Conservation (phyloP, 2,113 vertebrate genomes). For the Rhinichthys klamathensis region DNA sequence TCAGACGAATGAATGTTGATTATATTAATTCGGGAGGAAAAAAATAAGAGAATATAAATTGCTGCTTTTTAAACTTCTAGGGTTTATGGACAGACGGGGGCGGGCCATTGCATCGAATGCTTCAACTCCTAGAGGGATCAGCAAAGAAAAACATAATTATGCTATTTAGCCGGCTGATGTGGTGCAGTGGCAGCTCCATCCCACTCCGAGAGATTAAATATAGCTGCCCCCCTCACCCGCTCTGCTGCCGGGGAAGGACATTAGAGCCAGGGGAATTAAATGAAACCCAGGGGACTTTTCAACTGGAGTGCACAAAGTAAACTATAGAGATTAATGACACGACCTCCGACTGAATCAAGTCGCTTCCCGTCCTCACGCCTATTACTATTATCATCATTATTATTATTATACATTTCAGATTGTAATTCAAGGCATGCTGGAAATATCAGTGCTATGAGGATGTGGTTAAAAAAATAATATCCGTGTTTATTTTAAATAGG, state of each 20-base stretch:
- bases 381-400: conserved; percentile 42
- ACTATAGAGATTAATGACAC: conserved; percentile 80
- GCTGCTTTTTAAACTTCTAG: conserved; percentile 44
- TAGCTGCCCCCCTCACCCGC: conserved; percentile 62
- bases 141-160: conserved; percentile 73
- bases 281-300: conserved; percentile 77
- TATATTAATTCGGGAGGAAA: conserved; percentile 20
- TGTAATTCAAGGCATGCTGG: not conserved
- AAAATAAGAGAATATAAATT: conserved; percentile 47
- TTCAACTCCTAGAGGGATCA: conserved; percentile 65
- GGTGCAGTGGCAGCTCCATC: conserved; percentile 74
- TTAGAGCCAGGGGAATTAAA: conserved; percentile 78
- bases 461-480: not conserved
- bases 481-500: not conserved
- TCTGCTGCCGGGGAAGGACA: conserved; percentile 71
- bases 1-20: conserved; percentile 58
- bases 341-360: conserved; percentile 70
- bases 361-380: conserved; percentile 56
- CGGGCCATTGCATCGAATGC: conserved; percentile 68
- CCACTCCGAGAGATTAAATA: conserved; percentile 77
- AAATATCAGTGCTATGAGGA: not conserved
- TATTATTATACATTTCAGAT: conserved; percentile 14
- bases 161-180: conserved; percentile 78
- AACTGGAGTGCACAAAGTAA: conserved; percentile 74
- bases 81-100: conserved; percentile 61